A percentile compares a stretch with the other conserved stretches of the same genome.
Evolutionary conservation across 2,888 invertebrate species (phyloP).

Genomic region (Lithophane socia): DNA sequence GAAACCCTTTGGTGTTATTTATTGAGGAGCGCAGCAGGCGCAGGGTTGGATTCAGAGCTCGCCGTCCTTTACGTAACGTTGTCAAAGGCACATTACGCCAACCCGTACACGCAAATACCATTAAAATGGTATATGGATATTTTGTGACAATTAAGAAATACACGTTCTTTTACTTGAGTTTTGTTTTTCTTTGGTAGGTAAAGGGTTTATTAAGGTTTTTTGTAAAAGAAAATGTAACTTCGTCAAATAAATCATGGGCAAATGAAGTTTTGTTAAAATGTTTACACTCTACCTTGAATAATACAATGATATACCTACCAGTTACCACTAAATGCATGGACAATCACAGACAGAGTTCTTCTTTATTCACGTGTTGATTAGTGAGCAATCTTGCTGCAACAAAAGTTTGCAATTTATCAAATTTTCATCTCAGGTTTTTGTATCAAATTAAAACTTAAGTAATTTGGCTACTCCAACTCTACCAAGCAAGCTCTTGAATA

Average conservation of each 20-base stretch:
- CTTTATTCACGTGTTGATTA: slow-evolving; percentile 15
- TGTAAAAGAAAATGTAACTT: background rate
- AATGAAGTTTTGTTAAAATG: background rate
- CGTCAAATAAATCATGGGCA: slow-evolving; percentile 4
- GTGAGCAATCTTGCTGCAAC: slow-evolving; percentile 18
- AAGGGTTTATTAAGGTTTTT: slow-evolving; percentile 23
- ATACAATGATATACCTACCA: background rate
- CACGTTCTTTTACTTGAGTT: slow-evolving; percentile 33
- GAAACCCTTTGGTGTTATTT: slow-evolving; percentile 88
- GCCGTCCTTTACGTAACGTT: slow-evolving; percentile 67
- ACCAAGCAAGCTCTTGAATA: slow-evolving; percentile 68
- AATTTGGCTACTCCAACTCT: slow-evolving; percentile 66
- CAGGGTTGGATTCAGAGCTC: slow-evolving; percentile 68
- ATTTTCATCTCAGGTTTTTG: slow-evolving; percentile 53
- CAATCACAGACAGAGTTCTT: background rate
- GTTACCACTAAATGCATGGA: background rate
- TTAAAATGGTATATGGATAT: slow-evolving; percentile 66
- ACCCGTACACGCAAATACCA: slow-evolving; percentile 65
- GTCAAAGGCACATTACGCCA: slow-evolving; percentile 70
- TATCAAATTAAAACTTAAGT: slow-evolving; percentile 72
- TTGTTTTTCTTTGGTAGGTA: slow-evolving; percentile 19
- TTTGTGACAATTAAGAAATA: slow-evolving; percentile 63
- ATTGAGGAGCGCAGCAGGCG: slow-evolving; percentile 79
- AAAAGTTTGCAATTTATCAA: slow-evolving; percentile 32
- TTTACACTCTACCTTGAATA: background rate